Percentiles rank a stretch among this genome's conserved stretches.
Evolutionary conservation across 2,113 vertebrate genomes (phyloP).

Genomic region (Catharus minimus): DNA sequence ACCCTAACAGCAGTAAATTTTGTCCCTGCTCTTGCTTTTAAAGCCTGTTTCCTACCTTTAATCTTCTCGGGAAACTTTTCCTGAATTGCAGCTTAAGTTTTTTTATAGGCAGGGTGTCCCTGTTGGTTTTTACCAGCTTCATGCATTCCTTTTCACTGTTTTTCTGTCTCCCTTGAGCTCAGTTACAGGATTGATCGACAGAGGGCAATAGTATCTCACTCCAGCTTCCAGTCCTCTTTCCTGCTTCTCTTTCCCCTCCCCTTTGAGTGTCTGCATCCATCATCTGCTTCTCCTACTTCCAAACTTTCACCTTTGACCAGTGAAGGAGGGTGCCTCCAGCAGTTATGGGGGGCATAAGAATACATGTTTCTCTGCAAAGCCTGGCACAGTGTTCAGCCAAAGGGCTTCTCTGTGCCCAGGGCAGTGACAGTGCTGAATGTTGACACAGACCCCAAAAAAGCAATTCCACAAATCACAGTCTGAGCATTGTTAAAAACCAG

Average conservation of each 20-base stretch:
- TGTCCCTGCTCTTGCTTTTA: neutral
- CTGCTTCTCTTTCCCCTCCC: neutral
- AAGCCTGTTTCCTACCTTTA: neutral
- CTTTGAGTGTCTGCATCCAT: neutral
- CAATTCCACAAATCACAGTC: neutral
- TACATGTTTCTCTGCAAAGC: neutral
- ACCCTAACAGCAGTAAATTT: neutral
- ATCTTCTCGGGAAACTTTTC: neutral
- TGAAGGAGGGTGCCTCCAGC: neutral
- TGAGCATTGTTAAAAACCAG: neutral
- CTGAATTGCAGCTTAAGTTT: neutral
- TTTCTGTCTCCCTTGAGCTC: neutral
- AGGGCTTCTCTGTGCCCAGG: neutral
- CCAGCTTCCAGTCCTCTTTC: neutral
- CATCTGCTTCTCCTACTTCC: neutral
- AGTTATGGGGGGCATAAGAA: neutral
- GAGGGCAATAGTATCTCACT: neutral
- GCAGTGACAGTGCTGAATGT: rapidly evolving
- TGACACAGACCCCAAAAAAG: rapidly evolving
- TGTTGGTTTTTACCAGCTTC: neutral
- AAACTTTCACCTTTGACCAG: neutral
- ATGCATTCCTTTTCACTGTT: neutral
- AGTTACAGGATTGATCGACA: neutral
- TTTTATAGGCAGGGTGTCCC: neutral
- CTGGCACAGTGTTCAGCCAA: neutral